Conservation (phyloP, 1,140 invertebrate genomes). For the Mycetomoellerius zeteki region DNA sequence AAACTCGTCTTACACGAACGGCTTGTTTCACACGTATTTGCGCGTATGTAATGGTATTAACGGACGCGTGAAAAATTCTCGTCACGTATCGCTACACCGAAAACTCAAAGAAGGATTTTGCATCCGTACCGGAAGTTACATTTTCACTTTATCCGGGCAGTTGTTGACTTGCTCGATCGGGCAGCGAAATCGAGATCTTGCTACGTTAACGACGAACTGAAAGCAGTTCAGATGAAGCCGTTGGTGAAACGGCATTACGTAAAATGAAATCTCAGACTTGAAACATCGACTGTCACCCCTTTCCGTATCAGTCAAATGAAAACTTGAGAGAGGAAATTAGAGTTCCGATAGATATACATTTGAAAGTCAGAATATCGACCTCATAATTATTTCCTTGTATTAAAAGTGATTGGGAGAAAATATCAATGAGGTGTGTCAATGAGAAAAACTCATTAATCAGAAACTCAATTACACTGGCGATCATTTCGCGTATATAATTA, state of each 20-base stretch:
- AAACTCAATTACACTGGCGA: not conserved
- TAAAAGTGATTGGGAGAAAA: not conserved
- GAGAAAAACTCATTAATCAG: not conserved
- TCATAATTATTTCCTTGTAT: not conserved
- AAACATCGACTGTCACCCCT: conserved; percentile 12
- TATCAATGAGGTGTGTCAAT: not conserved
- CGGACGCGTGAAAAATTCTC: conserved; percentile 60
- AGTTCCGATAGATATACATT: not conserved
- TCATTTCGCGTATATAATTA: not conserved
- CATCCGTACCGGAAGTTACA: not conserved
- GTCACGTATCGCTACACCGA: not conserved
- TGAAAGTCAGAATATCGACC: not conserved
- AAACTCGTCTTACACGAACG: conserved; percentile 32
- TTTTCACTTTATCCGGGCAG: conserved; percentile 13
- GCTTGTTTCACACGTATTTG: conserved; percentile 19
- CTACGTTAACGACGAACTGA: not conserved
- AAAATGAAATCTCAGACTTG: conserved; percentile 38
- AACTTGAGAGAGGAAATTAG: not conserved
- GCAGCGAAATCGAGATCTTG: conserved; percentile 19
- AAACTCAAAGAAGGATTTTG: not conserved
- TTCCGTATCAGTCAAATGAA: not conserved
- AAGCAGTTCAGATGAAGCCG: conserved; percentile 1
- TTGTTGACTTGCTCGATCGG: not conserved
- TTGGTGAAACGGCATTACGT: not conserved
- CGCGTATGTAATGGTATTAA: conserved; percentile 36